Evolutionary conservation across 2,113 vertebrate species (phyloP), one percentile per base, ranked within the genome.

Genomic region (Dromiciops gliroides): DNA sequence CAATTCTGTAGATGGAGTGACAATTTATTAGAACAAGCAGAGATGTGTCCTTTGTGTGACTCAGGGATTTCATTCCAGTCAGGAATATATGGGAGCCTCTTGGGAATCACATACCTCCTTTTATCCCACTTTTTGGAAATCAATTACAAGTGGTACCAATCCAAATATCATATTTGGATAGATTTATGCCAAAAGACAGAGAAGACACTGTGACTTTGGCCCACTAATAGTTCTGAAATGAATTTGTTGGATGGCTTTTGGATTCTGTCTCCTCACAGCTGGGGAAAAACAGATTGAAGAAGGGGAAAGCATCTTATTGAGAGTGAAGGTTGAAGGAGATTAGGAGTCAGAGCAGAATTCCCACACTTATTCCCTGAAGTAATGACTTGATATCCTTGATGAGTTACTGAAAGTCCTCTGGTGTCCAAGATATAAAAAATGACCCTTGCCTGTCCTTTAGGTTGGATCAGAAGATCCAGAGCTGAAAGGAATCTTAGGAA

Each of bases 151-250:
- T 0, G 0, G 49, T 90, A 5, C 3, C 56, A 92, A 96, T 94
- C 91, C 96, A 97, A 97, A 90, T 96, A 91, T 75, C 92, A 25
- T 92, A 93, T 92, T 10, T 14, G 91, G 28, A 53, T 90, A 51
- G 48, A 95, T 7, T 90, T 95, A 90, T 94, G 25, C 5, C 50
- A 93, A 89, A 91, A 96, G 92, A 88, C 94, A 52, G 95, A 95
- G 75, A 48, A 90, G 37, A 44, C 89, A 94, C 8, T 49, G 50
- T 92, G 51, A 47, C 89, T 95, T 93, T 89, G 50, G 48, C 48
- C 48, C 19, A 48, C 50, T 92, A 89, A 47, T 31, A 92, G 37
- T 53, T 96, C 26, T 93, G 3, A 24, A 37, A 24, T 47, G 8
- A 91, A 14, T 53, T 49, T 92, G 19, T 31, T 60, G 26, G 26